Base-by-base conservation (phyloP, 2,113 vertebrate species). In the Phoenicopterus ruber region DNA sequence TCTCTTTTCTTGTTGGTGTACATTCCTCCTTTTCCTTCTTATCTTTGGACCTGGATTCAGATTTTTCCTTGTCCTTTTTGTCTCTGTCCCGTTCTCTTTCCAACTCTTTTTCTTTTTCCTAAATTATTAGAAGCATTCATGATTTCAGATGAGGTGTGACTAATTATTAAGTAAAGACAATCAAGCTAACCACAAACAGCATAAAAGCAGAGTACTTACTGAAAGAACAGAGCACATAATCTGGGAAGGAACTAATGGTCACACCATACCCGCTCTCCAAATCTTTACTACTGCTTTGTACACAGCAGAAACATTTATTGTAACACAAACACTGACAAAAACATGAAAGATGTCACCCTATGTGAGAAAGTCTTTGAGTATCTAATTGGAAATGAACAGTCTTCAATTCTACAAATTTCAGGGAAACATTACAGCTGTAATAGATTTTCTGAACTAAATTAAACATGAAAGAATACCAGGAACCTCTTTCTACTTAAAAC, bases 81-180 rank as follows among this genome's bases (percentile, higher is more conserved):
- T 99, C 99, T 96, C 98, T 98, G 91, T 99, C 99, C 73, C 99
- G 98, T 96, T 99, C 99, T 97, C 98, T 98, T 97, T 99, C 99
- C 80, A 99, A 92, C 96, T 99, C 99, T 87, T 99, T 99, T 97
- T 99, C 99, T 96, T 99, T 99, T 96, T 99, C 99, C 99, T 99
- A 80, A n/a, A 94, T 91, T 80, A 74, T 66, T 34, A 93, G 50
- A 97, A 90, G 71, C 36, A 95, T 80, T 93, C 24, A 77, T 34
- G 10, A 84, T 79, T 88, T 97, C 86, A 94, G 85, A 21, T 46
- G 46, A 94, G 20, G 24, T 52, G 10, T 61, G 34, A 91, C 22
- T 86, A 42, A 77, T 36, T 42, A 67, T 49, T 55, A 88, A 40
- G 26, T 28, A 78, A 36, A 74, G 26, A 57, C 42, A 93, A 61